Conservation (phyloP, 2,113 vertebrate species). For the Gnathonemus echidnorhynchus region DNA sequence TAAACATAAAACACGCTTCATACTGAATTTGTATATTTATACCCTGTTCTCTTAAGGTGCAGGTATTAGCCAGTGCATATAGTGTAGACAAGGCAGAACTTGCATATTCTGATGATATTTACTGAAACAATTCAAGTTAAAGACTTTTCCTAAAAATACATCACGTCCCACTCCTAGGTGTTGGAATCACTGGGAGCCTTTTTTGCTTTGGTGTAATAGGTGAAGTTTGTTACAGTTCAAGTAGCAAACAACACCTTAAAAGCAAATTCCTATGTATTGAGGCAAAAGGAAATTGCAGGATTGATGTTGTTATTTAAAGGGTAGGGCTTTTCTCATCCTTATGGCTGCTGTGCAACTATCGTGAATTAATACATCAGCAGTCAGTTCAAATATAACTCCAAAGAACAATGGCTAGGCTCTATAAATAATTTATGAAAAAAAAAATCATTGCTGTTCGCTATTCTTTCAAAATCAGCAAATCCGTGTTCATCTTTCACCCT, state of each 20-base stretch:
- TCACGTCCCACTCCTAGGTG: not conserved
- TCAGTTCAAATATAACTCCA: constrained; percentile 5
- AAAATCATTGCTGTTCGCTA: not conserved
- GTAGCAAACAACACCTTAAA: not conserved
- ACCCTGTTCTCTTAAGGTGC: not conserved
- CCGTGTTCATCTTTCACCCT: not conserved
- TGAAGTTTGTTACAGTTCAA: not conserved
- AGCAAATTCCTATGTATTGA: not conserved
- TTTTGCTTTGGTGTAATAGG: not conserved
- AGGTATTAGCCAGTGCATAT: not conserved
- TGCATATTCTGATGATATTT: not conserved
- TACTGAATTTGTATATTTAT: not conserved
- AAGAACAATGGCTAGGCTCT: not conserved
- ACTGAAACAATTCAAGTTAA: not conserved
- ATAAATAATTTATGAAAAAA: constrained; percentile 5
- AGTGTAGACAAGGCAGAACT: not conserved
- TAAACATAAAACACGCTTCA: not conserved
- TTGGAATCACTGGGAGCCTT: not conserved
- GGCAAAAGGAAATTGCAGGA: not conserved
- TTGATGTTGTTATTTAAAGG: not conserved
- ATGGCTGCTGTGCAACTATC: not conserved
- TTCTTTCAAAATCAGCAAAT: not conserved
- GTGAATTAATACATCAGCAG: not conserved
- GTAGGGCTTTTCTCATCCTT: not conserved
- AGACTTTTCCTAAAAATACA: not conserved